phyloP scores from a whole-genome alignment of 92 coral and sea anemone genomes.

The Epizoanthus illoricatus region DNA sequence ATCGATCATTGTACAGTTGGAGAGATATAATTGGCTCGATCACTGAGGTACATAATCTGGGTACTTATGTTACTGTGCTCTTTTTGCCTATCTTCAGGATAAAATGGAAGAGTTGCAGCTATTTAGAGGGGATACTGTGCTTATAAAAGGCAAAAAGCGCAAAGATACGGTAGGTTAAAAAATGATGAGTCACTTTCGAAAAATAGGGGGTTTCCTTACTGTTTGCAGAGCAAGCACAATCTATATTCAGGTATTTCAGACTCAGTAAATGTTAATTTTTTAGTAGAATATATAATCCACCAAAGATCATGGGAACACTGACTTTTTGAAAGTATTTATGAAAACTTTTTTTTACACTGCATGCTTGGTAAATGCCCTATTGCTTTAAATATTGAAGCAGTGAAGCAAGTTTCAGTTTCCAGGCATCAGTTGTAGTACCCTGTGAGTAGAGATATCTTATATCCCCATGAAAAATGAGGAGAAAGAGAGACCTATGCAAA shows the following conservation, averaged over 20 bases:
- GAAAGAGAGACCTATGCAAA: no score
- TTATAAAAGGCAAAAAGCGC: conserved; percentile 95
- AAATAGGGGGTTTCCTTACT: not conserved
- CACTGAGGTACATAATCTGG: not conserved
- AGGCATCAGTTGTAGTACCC: no score
- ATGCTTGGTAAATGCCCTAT: no score
- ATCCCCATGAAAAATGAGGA: no score
- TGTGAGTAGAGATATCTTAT: no score
- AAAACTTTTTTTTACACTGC: no score
- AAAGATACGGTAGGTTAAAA: conserved; percentile 83
- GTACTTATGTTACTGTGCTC: not conserved
- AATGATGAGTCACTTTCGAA: conserved; percentile 43
- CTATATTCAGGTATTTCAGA: no score
- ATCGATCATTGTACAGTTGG: conserved; percentile 15
- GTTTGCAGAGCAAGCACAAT: no score
- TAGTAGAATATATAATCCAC: not conserved
- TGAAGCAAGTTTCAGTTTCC: no score
- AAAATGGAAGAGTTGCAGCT: conserved; percentile 99
- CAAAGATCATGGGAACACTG: not conserved
- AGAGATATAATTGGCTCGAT: conserved; percentile 28
- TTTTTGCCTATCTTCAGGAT: conserved; percentile 46
- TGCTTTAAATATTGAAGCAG: no score
- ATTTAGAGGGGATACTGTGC: conserved; percentile 97
- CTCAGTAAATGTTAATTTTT: no score
- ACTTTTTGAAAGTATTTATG: no score